phyloP scores from a whole-genome alignment of 2,797 vertebrate species.

The Diceros bicornis region DNA sequence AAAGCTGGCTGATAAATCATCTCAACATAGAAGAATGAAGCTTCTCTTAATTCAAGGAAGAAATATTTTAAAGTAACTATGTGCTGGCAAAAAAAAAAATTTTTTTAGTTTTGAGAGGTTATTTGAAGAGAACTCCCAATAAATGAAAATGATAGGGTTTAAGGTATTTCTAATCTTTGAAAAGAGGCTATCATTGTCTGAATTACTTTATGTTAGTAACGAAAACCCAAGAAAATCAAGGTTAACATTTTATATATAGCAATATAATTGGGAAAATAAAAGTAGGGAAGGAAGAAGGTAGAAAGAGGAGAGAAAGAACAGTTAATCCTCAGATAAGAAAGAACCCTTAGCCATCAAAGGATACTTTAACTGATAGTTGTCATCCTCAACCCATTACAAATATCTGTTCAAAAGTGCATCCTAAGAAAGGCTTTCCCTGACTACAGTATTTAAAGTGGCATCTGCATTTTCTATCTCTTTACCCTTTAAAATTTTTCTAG shows the following conservation, averaged over 20 bases:
- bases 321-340: background rate
- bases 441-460: background rate
- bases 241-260: background rate
- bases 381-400: background rate
- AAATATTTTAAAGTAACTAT: constrained; percentile 61
- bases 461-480: background rate
- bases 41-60: constrained; percentile 65
- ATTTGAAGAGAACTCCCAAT: constrained; percentile 48
- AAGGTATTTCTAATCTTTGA: constrained; percentile 52
- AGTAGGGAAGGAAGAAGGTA: background rate
- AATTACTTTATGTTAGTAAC: constrained; percentile 28
- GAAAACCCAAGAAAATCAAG: constrained; percentile 39
- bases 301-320: background rate
- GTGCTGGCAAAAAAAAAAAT: background rate
- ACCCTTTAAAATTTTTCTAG: background rate
- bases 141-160: background rate
- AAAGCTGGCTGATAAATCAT: constrained; percentile 68
- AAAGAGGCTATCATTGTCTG: background rate
- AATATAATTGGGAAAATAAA: constrained; percentile 29
- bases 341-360: background rate
- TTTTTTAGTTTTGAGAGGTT: background rate
- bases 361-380: background rate
- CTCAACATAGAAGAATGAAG: constrained; percentile 63
- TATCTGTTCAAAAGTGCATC: background rate
- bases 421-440: background rate